A percentile compares a stretch with the other conserved stretches of the same genome.
These are phyloP conservation scores for Mnemiopsis leidyi DNA, from an alignment of 37 sponge, comb jelly and placozoan genomes.

Conservation along the genomic window DNA sequence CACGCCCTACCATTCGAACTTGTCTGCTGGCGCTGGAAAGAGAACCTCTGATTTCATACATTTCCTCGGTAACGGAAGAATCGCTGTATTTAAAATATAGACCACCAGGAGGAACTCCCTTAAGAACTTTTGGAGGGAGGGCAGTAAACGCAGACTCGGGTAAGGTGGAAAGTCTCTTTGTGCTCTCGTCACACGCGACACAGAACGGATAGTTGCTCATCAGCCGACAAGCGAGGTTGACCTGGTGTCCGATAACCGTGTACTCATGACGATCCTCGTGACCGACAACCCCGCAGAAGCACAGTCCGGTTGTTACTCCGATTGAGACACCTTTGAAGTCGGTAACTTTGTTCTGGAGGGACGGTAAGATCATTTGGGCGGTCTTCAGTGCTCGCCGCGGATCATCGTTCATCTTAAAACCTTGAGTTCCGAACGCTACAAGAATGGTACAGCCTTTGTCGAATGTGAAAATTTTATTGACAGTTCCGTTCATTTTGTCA, in stretches of 20 bases:
- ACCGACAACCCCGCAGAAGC: slow-evolving; percentile 94
- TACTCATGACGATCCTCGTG: slow-evolving; percentile 90
- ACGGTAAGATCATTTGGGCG: slow-evolving; percentile 67
- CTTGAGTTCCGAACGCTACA: slow-evolving; percentile 89
- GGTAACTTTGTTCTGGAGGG: slow-evolving; percentile 43
- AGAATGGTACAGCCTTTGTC: slow-evolving; percentile 96
- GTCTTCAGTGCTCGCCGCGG: slow-evolving; percentile 78
- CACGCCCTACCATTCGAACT: slow-evolving; percentile 1
- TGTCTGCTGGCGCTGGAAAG: too few relatives aligned
- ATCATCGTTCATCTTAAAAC: slow-evolving; percentile 84
- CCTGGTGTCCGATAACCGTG: slow-evolving; percentile 90
- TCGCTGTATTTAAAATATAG: slow-evolving; percentile 19
- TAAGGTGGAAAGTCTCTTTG: slow-evolving; percentile 74
- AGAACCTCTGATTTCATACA: background rate
- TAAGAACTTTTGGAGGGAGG: slow-evolving; percentile 70
- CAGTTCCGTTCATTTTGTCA: slow-evolving; percentile 68
- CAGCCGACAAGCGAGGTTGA: slow-evolving; percentile 92
- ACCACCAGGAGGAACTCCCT: slow-evolving; percentile 57
- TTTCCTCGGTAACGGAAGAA: background rate
- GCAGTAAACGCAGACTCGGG: slow-evolving; percentile 67
- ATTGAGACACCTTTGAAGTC: slow-evolving; percentile 71
- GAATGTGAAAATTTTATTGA: slow-evolving; percentile 96
- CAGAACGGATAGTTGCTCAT: slow-evolving; percentile 85
- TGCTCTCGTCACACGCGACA: slow-evolving; percentile 85
- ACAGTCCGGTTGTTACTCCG: slow-evolving; percentile 87